Evolutionary conservation across 2,888 invertebrate species (phyloP).

Genomic region (Notodromas monacha): DNA sequence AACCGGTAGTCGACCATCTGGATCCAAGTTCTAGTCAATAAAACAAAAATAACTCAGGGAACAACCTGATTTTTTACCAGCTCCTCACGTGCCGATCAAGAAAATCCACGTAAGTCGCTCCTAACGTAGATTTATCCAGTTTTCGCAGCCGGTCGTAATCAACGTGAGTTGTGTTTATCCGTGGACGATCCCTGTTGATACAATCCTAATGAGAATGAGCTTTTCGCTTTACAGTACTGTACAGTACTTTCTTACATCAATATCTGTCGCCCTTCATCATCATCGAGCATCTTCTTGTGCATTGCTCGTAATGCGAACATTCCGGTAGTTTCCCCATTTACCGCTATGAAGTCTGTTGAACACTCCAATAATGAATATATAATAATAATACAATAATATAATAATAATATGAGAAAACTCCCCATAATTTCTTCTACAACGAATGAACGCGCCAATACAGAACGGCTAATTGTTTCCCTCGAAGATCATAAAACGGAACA

Average conservation of each 20-base stretch:
- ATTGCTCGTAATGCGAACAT: slow-evolving; percentile 32
- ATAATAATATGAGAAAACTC: too few species aligned
- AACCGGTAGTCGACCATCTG: slow-evolving; percentile 61
- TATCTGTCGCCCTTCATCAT: slow-evolving; percentile 41
- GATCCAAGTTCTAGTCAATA: slow-evolving; percentile 60
- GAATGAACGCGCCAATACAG: too few species aligned
- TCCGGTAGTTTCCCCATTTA: slow-evolving; percentile 68
- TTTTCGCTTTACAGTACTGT: background rate
- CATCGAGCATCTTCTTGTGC: slow-evolving; percentile 34
- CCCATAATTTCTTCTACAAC: too few species aligned
- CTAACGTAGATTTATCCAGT: slow-evolving; percentile 47
- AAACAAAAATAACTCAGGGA: too few species aligned
- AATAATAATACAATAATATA: too few species aligned
- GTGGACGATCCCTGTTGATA: slow-evolving; percentile 29
- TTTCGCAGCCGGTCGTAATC: slow-evolving; percentile 32
- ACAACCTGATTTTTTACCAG: background rate
- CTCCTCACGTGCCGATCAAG: slow-evolving; percentile 26
- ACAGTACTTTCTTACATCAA: slow-evolving; percentile 14
- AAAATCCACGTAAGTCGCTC: slow-evolving; percentile 52
- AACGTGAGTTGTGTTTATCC: slow-evolving; percentile 51
- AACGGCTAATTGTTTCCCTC: too few species aligned
- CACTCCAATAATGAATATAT: too few species aligned
- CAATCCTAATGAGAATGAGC: background rate
- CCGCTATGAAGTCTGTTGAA: slow-evolving; percentile 59
- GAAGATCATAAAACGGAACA: too few species aligned